Percentiles rank a stretch among this genome's conserved stretches.
phyloP scores from a whole-genome alignment of 2,113 vertebrate species.

The Festucalex cinctus region DNA sequence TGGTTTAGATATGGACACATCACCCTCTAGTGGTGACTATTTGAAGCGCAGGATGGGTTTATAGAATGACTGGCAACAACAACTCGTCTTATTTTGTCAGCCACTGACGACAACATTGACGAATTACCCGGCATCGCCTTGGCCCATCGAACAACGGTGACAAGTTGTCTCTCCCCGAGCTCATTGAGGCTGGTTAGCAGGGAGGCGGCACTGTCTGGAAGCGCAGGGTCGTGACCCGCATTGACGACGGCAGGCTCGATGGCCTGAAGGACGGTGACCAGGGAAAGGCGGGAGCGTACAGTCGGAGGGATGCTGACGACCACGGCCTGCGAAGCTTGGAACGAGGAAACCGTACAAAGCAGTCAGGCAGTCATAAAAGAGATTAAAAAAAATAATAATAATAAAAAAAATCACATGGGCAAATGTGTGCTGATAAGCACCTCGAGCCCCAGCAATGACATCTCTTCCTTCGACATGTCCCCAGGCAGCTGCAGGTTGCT shows the following conservation, averaged over 20 bases:
- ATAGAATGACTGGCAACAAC: not conserved
- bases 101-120: not conserved
- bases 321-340: conserved; percentile 55
- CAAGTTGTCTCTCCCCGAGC: conserved; percentile 89
- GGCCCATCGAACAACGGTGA: conserved; percentile 92
- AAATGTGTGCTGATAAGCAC: conserved; percentile 20
- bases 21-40: conserved; percentile 56
- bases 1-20: conserved; percentile 25
- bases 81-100: not conserved
- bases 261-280: conserved; percentile 80
- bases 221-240: conserved; percentile 86
- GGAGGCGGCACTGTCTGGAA: conserved; percentile 83
- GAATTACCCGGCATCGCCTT: conserved; percentile 90
- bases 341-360: not conserved
- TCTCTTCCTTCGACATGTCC: conserved; percentile 28
- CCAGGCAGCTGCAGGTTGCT: conserved; percentile 30
- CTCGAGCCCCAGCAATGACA: conserved; percentile 26
- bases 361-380: not conserved
- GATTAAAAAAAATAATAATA: not conserved
- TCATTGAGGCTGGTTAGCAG: conserved; percentile 91
- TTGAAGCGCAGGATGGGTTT: conserved; percentile 3
- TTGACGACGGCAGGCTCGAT: conserved; percentile 90
- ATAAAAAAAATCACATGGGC: not conserved
- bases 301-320: conserved; percentile 71
- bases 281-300: conserved; percentile 73